phyloP scores from a whole-genome alignment of 1,140 invertebrate species.

The Macrotrachela quadricornifera region DNA sequence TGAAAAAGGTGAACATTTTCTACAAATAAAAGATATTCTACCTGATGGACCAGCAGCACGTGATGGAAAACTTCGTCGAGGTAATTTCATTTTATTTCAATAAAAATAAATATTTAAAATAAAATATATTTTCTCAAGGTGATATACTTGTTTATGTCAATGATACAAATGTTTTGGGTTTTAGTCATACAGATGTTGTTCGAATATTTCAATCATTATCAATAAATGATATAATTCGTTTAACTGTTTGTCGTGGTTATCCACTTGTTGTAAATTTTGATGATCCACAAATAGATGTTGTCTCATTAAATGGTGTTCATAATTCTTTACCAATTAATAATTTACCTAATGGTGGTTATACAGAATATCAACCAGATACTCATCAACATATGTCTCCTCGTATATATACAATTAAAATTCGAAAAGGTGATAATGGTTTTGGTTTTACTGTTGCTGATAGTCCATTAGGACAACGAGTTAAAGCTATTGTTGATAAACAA shows the following conservation, averaged over 20 bases:
- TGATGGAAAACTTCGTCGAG: constrained; percentile 58
- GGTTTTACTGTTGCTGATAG: constrained; percentile 93
- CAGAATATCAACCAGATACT: neutral
- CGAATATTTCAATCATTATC: constrained; percentile 77
- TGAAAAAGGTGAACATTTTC: constrained; percentile 30
- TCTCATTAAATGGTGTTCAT: constrained; percentile 43
- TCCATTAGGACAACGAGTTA: constrained; percentile 39
- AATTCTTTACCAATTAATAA: no score
- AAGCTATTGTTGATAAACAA: constrained; percentile 77
- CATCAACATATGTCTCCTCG: constrained; percentile 1
- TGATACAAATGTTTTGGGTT: constrained; percentile 71
- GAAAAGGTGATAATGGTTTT: constrained; percentile 37
- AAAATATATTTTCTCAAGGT: constrained; percentile 36
- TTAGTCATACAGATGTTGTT: constrained; percentile 82
- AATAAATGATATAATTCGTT: constrained; percentile 60
- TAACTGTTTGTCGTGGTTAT: constrained; percentile 85
- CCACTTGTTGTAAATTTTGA: constrained; percentile 81
- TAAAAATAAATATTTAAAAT: neutral
- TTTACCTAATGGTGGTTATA: no score
- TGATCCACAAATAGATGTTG: constrained; percentile 82
- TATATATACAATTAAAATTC: constrained; percentile 20
- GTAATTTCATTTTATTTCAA: constrained; percentile 25
- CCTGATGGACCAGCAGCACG: constrained; percentile 82
- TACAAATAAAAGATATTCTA: constrained; percentile 75
- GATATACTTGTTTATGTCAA: constrained; percentile 89